These are phyloP conservation scores for crab-eating macaque (Macaca fascicularis) DNA, from an alignment of 2,113 vertebrate species.

Conservation along the genomic window DNA sequence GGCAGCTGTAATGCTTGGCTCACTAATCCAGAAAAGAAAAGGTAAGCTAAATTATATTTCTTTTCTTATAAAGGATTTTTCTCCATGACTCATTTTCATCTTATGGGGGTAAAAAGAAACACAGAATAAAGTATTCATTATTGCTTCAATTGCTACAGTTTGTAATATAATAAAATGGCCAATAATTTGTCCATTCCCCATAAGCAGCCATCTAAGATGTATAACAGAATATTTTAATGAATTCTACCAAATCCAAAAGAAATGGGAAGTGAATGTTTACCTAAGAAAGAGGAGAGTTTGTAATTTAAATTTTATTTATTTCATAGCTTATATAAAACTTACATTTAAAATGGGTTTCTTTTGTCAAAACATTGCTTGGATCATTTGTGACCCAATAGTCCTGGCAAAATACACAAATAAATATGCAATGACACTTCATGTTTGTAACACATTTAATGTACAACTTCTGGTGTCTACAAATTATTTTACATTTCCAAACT, in stretches of 20 bases:
- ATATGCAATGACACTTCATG: background rate
- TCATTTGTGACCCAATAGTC: background rate
- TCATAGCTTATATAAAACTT: background rate
- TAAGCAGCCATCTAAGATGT: background rate
- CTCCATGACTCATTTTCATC: constrained; percentile 1
- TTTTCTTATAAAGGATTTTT: constrained; percentile 30
- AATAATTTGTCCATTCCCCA: background rate
- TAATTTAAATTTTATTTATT: background rate
- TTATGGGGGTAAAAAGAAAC: background rate
- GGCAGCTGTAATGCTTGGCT: constrained; percentile 62
- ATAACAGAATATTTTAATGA: background rate
- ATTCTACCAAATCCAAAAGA: background rate
- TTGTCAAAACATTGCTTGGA: background rate
- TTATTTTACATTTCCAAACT: background rate
- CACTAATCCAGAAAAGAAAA: constrained; percentile 36
- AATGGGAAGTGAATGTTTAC: background rate
- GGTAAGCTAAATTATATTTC: constrained; percentile 59
- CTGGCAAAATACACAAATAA: background rate
- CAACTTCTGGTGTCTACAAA: background rate
- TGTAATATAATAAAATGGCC: background rate
- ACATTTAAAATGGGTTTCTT: background rate
- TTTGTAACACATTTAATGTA: background rate
- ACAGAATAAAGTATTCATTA: background rate
- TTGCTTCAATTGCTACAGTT: background rate
- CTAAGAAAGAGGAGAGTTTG: background rate